Conservation (phyloP, 2,113 vertebrate species). For the Prunella himalayana region DNA sequence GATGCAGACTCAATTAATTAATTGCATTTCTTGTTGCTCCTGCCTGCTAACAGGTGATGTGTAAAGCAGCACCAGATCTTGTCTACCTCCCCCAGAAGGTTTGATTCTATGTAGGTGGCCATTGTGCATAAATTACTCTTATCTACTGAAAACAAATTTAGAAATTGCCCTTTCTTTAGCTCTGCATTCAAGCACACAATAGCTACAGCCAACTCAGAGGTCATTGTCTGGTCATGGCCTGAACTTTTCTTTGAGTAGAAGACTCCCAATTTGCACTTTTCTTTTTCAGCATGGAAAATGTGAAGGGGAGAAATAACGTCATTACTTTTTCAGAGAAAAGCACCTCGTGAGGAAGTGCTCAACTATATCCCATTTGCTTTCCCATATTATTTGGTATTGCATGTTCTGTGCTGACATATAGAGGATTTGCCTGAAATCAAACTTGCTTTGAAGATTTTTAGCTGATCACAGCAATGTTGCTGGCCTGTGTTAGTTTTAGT, state of each 20-base stretch:
- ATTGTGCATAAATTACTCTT: conserved; percentile 27
- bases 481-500: neutral
- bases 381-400: neutral
- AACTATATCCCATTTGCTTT: neutral
- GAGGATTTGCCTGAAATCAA: neutral
- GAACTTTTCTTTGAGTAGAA: neutral
- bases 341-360: neutral
- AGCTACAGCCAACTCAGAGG: neutral
- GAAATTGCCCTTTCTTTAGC: conserved; percentile 43
- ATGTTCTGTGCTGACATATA: neutral
- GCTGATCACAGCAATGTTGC: neutral
- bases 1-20: neutral
- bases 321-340: neutral
- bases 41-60: conserved; percentile 6
- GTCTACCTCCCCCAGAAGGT: neutral
- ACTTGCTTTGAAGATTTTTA: neutral
- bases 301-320: conserved; percentile 1
- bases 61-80: neutral
- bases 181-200: conserved; percentile 37
- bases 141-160: conserved; percentile 52
- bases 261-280: neutral
- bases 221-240: conserved; percentile 35
- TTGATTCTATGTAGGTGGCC: conserved; percentile 1
- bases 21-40: conserved; percentile 2
- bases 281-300: neutral